Percentiles rank a stretch among this genome's conserved stretches.
phyloP scores from a whole-genome alignment of 2,797 vertebrate genomes.

The Lepus townsendii region DNA sequence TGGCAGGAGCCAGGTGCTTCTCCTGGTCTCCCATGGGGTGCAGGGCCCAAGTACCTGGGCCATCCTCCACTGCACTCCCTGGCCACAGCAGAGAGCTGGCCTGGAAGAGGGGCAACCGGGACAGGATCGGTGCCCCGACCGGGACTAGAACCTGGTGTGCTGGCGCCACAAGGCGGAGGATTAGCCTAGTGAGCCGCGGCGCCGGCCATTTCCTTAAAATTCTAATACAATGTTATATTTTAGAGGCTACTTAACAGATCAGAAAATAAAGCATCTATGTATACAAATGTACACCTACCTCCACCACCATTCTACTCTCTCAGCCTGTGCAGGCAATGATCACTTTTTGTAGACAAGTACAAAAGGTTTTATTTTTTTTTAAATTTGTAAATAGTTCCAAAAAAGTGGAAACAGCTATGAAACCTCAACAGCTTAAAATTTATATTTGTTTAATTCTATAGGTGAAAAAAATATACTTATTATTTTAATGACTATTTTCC shows the following conservation, averaged over 20 bases:
- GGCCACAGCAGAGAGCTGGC: too few species aligned
- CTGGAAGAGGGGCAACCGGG: too few species aligned
- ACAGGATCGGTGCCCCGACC: too few species aligned
- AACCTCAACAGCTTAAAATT: not conserved
- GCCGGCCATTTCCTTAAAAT: not conserved
- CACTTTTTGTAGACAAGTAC: not conserved
- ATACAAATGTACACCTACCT: not conserved
- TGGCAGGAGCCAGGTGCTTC: too few species aligned
- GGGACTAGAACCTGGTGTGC: too few species aligned
- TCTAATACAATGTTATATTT: not conserved
- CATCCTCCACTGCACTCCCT: too few species aligned
- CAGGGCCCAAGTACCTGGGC: too few species aligned
- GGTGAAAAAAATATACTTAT: slow-evolving; percentile 49
- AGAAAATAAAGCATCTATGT: not conserved
- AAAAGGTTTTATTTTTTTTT: not conserved
- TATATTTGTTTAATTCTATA: not conserved
- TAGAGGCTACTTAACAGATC: not conserved
- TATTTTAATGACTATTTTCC: slow-evolving; percentile 64
- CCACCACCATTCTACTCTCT: not conserved
- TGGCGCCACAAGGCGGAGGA: too few species aligned
- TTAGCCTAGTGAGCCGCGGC: too few species aligned
- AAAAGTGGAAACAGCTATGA: not conserved
- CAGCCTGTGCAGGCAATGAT: not conserved
- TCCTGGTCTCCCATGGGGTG: too few species aligned
- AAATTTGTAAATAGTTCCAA: slow-evolving; percentile 10